phyloP scores from a whole-genome alignment of 2,113 vertebrate species.

The Gnathochromis pfefferi region DNA sequence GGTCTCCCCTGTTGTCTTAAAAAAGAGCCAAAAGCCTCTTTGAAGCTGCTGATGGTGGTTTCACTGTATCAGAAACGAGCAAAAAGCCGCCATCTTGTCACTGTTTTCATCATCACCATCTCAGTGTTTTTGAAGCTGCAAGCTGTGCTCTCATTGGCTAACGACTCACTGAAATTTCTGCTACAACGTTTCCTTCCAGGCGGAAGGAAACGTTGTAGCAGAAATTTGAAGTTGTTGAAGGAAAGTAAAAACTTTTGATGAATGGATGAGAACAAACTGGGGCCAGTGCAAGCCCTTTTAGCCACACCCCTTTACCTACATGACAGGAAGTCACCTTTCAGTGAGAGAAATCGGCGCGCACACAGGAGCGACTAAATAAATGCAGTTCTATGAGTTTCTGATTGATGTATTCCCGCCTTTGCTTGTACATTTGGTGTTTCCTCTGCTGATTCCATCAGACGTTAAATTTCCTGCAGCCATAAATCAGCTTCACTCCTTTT shows the following conservation, averaged over 20 bases:
- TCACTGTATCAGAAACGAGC: neutral
- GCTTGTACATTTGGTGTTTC: neutral
- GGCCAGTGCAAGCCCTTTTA: neutral
- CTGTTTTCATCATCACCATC: neutral
- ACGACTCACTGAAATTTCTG: neutral
- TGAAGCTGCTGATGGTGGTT: neutral
- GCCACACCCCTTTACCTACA: neutral
- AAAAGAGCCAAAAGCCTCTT: neutral
- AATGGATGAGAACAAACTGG: neutral
- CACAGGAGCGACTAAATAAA: neutral
- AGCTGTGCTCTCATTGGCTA: neutral
- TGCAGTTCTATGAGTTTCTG: neutral
- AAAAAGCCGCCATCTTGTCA: neutral
- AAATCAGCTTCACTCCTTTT: neutral
- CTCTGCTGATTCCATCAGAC: neutral
- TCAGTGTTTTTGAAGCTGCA: neutral
- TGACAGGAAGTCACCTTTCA: neutral
- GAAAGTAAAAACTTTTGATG: neutral
- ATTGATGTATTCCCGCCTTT: neutral
- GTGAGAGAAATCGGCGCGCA: rapidly evolving
- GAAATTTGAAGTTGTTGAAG: neutral
- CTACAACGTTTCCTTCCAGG: neutral
- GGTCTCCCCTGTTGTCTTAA: neutral
- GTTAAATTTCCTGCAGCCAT: neutral
- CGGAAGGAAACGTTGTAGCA: neutral